Base-by-base conservation (phyloP, 35 echinoderm and acorn worm species). In the Amphiura filiformis region DNA sequence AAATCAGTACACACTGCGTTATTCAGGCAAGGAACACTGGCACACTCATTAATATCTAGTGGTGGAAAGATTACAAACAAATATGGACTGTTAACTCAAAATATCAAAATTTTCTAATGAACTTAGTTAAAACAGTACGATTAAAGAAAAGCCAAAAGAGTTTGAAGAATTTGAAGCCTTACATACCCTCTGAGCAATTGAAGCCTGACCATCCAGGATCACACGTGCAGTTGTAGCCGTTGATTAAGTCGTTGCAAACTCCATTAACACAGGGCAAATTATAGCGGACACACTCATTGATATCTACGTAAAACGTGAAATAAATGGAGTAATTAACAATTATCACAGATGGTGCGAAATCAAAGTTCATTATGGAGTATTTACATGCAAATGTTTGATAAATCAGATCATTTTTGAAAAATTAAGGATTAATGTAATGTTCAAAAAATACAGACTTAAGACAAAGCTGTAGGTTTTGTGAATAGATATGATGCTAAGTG, bases 31-130 rank as follows among this genome's bases (percentile, higher is more conserved):
- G 91, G 91, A 13, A 80, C 40, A 31, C 77, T 70, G 1, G 82
- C 86, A 81, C 93, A 95, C 38, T 95, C 93, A 89, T 95, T 80
- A 49, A 95, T 88, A 65, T 95, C 93, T 95, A 61, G 28, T 35
- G 64, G 79, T 37, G 35, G 52, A 32, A 57, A 49, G n/a, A n/a
- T n/a, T n/a, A n/a, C n/a, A n/a, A 87, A 39, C 14, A 61, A n/a
- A n/a, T n/a, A n/a, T n/a, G n/a, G n/a, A n/a, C n/a, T n/a, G n/a
- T n/a, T n/a, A n/a, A n/a, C n/a, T n/a, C n/a, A n/a, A n/a, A n/a
- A n/a, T n/a, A n/a, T n/a, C n/a, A n/a, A n/a, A n/a, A n/a, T n/a
- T n/a, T n/a, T n/a, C n/a, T n/a, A n/a, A n/a, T n/a, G n/a, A n/a
- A n/a, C n/a, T n/a, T n/a, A n/a, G n/a, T n/a, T n/a, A n/a, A n/a